These are phyloP conservation scores for Philhelius pedissequus DNA, from an alignment of 2,888 invertebrate species.

Conservation along the genomic window DNA sequence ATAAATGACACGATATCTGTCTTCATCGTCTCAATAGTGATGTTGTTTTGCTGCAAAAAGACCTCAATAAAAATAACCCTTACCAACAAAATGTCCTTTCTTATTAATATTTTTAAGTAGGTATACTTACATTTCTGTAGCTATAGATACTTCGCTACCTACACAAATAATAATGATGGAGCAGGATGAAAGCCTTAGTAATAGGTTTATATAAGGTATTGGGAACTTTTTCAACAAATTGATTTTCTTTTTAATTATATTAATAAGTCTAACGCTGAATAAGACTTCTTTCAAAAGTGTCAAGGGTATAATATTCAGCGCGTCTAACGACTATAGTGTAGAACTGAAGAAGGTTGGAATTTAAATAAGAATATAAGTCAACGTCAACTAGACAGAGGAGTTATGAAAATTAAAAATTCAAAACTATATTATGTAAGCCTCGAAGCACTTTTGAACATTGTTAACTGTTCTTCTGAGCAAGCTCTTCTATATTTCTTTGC, in stretches of 20 bases:
- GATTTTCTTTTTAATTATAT: not conserved
- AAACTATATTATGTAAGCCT: too few species aligned
- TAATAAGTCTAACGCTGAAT: not conserved
- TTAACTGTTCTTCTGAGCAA: too few species aligned
- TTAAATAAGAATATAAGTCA: too few species aligned
- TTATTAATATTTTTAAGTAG: not conserved
- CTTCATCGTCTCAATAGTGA: not conserved
- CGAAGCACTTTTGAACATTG: too few species aligned
- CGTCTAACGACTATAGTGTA: too few species aligned
- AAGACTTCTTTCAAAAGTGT: not conserved
- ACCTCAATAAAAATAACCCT: not conserved
- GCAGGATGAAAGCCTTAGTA: not conserved
- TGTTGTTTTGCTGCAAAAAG: not conserved
- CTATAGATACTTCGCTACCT: too few species aligned
- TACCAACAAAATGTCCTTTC: not conserved
- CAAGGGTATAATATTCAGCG: not conserved
- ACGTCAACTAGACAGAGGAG: too few species aligned
- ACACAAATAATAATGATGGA: too few species aligned
- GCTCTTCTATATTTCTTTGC: too few species aligned
- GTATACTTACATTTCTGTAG: too few species aligned
- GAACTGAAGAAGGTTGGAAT: too few species aligned
- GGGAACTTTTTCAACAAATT: not conserved
- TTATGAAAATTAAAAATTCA: too few species aligned
- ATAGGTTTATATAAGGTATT: not conserved
- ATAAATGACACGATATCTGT: conserved; percentile 1